These are phyloP conservation scores for Psilopsiagon aymara DNA, from an alignment of 2,113 vertebrate genomes.

Conservation along the genomic window DNA sequence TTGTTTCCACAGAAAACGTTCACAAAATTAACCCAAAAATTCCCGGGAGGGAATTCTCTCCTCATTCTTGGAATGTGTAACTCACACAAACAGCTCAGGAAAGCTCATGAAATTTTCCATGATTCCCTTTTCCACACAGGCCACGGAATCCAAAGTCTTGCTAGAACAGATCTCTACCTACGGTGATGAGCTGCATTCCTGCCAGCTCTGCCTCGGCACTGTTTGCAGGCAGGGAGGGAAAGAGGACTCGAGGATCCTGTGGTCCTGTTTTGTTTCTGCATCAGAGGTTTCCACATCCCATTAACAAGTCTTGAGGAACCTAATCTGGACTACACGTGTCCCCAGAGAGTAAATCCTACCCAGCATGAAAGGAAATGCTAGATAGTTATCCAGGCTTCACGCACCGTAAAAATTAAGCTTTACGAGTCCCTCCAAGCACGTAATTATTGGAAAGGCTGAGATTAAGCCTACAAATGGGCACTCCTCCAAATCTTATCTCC, in stretches of 20 bases:
- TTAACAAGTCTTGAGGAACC: background rate
- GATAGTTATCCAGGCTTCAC: background rate
- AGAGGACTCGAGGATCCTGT: background rate
- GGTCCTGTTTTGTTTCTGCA: background rate
- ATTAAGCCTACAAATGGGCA: background rate
- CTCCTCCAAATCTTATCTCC: conserved; percentile 38
- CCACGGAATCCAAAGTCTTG: background rate
- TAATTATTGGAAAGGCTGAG: background rate
- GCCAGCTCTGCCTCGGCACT: background rate
- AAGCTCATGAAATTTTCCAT: background rate
- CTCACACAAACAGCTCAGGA: background rate
- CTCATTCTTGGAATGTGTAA: background rate
- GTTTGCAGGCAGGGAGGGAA: background rate
- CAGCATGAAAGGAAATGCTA: background rate
- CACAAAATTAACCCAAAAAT: background rate
- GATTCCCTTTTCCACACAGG: background rate
- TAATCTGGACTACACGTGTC: background rate
- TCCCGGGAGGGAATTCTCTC: conserved; percentile 6
- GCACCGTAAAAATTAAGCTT: background rate
- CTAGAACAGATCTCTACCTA: background rate
- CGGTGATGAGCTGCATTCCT: background rate
- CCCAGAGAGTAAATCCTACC: background rate
- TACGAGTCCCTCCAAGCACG: background rate
- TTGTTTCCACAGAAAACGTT: background rate
- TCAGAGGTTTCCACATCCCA: background rate